Evolutionary conservation across 1,140 invertebrate genomes (phyloP).

Genomic region (honey bee (Apis mellifera)): DNA sequence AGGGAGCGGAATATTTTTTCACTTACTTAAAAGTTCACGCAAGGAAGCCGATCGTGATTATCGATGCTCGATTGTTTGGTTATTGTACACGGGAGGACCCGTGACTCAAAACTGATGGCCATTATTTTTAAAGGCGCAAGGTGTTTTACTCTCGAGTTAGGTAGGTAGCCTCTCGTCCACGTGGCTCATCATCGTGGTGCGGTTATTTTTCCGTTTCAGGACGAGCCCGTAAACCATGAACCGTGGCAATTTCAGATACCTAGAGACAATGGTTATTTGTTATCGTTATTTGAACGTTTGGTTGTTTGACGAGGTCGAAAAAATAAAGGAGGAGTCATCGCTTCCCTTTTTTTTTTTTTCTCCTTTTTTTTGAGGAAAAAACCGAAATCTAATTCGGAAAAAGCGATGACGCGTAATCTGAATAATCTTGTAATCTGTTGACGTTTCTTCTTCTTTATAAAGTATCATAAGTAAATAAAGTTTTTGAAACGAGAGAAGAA

Average conservation of each 20-base stretch:
- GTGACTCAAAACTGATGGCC: not conserved
- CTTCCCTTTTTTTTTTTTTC: not conserved
- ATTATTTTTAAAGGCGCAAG: slow-evolving; percentile 9
- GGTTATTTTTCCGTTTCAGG: too few relatives aligned
- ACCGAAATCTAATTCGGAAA: too few relatives aligned
- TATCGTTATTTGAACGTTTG: slow-evolving; percentile 23
- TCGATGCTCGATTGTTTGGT: not conserved
- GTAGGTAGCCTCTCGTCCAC: too few relatives aligned
- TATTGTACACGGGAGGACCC: not conserved
- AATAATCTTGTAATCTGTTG: too few relatives aligned
- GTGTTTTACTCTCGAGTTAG: not conserved
- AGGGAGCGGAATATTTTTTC: not conserved
- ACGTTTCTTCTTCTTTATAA: too few relatives aligned
- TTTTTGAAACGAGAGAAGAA: too few relatives aligned
- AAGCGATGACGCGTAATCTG: too few relatives aligned
- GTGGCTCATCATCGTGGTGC: too few relatives aligned
- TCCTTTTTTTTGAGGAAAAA: not conserved
- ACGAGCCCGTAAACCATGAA: too few relatives aligned
- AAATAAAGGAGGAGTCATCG: not conserved
- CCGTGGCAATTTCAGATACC: too few relatives aligned
- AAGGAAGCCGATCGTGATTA: not conserved
- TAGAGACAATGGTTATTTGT: not conserved
- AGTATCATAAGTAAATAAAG: too few relatives aligned
- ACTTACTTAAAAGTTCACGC: not conserved
- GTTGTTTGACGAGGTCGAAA: not conserved